Evolutionary conservation across 2,888 invertebrate species (phyloP).

Genomic region (Aleiodes testaceus): DNA sequence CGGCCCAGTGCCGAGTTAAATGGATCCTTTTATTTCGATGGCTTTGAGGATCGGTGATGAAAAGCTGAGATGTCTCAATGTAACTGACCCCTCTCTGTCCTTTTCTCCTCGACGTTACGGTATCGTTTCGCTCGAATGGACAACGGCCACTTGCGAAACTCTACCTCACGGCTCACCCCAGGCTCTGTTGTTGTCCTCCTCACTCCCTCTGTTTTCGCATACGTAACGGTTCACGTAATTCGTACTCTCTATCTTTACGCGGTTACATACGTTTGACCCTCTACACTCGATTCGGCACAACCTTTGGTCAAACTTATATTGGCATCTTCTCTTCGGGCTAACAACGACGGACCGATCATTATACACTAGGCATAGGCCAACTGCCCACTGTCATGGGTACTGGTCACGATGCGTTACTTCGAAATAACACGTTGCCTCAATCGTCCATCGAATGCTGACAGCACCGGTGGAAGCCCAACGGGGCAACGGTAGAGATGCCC

Average conservation of each 20-base stretch:
- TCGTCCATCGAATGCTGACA: conserved; percentile 42
- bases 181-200: neutral
- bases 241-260: conserved; percentile 46
- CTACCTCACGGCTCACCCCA: conserved; percentile 12
- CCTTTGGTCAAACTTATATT: conserved; percentile 46
- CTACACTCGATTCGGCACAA: conserved; percentile 47
- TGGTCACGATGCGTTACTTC: conserved; percentile 48
- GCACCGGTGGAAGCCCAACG: conserved; percentile 42
- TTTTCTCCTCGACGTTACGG: conserved; percentile 35
- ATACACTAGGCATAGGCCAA: conserved; percentile 33
- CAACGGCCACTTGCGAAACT: conserved; percentile 28
- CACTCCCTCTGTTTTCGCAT: conserved; percentile 13
- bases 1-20: conserved; percentile 42
- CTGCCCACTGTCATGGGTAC: conserved; percentile 48
- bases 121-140: conserved; percentile 34
- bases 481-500: conserved; percentile 14
- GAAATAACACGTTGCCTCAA: conserved; percentile 45
- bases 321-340: conserved; percentile 39
- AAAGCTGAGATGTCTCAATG: conserved; percentile 28
- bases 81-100: neutral
- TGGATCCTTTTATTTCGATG: conserved; percentile 33
- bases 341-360: conserved; percentile 40
- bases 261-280: conserved; percentile 48
- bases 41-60: conserved; percentile 1
- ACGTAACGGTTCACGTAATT: conserved; percentile 46